Conservation (phyloP, 2,888 invertebrate species). For the Scaptomyza cyrtandrae region DNA sequence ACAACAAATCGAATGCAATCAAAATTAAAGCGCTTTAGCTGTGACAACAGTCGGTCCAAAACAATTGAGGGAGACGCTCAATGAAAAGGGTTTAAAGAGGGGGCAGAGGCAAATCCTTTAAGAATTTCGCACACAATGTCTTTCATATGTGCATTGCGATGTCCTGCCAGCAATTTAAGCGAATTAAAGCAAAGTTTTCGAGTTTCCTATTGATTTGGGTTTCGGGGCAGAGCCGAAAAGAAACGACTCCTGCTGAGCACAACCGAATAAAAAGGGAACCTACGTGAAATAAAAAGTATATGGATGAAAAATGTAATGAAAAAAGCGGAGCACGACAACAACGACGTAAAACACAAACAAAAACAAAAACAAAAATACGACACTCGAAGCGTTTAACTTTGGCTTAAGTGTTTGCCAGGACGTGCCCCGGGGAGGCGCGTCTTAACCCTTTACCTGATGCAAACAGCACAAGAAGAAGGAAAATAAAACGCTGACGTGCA, state of each 20-base stretch:
- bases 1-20: conserved; percentile 77
- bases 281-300: conserved; percentile 2
- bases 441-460: conserved; percentile 49
- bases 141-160: conserved; percentile 38
- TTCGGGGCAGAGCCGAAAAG: conserved; percentile 30
- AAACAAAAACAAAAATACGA: conserved; percentile 73
- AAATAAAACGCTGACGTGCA: conserved; percentile 36
- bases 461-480: conserved; percentile 1
- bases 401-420: conserved; percentile 77
- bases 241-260: conserved; percentile 64
- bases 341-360: conserved; percentile 54
- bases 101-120: conserved; percentile 53
- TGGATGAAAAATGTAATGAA: conserved; percentile 18
- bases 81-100: conserved; percentile 8
- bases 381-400: conserved; percentile 80
- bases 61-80: conserved; percentile 52
- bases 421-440: conserved; percentile 58
- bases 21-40: conserved; percentile 80
- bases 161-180: conserved; percentile 79
- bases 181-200: conserved; percentile 71
- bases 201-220: conserved; percentile 70
- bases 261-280: conserved; percentile 13
- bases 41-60: conserved; percentile 71
- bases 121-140: conserved; percentile 52
- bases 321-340: conserved; percentile 48